Conservation (phyloP, 2,113 vertebrate genomes). For the Nymphicus hollandicus region DNA sequence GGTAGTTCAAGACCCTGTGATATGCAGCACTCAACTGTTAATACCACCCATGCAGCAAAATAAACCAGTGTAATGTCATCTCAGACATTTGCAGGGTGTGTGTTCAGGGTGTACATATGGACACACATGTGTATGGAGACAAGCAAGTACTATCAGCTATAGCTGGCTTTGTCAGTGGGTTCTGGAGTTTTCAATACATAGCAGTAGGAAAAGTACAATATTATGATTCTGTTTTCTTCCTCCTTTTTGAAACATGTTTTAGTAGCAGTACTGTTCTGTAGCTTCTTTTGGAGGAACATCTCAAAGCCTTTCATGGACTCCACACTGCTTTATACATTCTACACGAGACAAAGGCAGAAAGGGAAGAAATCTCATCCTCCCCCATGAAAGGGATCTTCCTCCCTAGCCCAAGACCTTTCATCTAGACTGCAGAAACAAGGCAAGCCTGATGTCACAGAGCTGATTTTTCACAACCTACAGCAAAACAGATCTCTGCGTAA, state of each 20-base stretch:
- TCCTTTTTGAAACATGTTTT: neutral
- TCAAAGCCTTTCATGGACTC: neutral
- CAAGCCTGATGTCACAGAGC: neutral
- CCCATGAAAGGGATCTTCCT: neutral
- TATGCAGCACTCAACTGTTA: neutral
- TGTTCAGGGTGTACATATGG: neutral
- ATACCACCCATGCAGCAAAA: neutral
- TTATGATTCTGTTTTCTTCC: neutral
- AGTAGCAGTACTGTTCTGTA: neutral
- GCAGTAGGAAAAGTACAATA: neutral
- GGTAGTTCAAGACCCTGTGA: neutral
- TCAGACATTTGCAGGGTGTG: neutral
- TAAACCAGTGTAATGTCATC: neutral
- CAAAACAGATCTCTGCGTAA: neutral
- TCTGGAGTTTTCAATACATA: neutral
- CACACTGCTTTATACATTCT: neutral
- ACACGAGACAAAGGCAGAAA: neutral
- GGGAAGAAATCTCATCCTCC: neutral
- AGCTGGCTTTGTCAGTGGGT: neutral
- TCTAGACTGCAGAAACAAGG: neutral
- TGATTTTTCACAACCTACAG: neutral
- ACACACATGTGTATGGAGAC: neutral
- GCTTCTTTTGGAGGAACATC: neutral
- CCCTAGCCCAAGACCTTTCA: neutral
- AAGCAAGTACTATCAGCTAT: neutral